phyloP scores from a whole-genome alignment of 2,113 vertebrate species.

The Arvicanthis niloticus region DNA sequence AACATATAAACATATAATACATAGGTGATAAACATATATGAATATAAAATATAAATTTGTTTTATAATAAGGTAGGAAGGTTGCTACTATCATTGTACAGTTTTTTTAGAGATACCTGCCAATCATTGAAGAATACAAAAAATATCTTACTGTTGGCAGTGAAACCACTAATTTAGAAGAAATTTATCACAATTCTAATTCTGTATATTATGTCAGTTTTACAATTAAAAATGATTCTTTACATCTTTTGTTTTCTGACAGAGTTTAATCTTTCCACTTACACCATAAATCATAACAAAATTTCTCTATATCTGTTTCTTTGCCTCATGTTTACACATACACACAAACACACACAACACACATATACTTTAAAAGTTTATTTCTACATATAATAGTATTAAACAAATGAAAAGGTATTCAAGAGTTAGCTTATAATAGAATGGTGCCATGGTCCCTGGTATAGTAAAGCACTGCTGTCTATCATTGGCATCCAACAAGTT shows the following conservation, averaged over 20 bases:
- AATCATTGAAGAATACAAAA: neutral
- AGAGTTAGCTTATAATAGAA: neutral
- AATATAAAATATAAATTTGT: neutral
- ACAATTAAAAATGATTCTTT: neutral
- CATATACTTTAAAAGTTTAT: neutral
- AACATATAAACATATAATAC: too few species aligned
- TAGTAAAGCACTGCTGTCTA: neutral
- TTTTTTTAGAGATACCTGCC: neutral
- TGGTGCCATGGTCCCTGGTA: accelerated
- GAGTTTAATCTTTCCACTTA: neutral
- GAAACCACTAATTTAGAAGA: neutral
- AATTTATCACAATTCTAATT: neutral
- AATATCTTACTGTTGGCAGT: neutral
- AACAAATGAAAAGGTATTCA: neutral
- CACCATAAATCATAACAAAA: neutral
- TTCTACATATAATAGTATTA: neutral
- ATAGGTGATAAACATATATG: neutral
- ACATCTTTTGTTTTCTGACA: neutral
- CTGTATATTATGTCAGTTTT: neutral
- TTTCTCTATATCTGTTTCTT: neutral
- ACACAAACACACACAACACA: neutral
- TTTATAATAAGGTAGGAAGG: neutral
- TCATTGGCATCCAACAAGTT: neutral
- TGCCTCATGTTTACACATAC: too few species aligned
- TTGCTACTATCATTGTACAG: neutral